Percentiles rank a stretch among this genome's conserved stretches.
Evolutionary conservation across 2,797 vertebrate species (phyloP).

Genomic region (Chrosomus eos): DNA sequence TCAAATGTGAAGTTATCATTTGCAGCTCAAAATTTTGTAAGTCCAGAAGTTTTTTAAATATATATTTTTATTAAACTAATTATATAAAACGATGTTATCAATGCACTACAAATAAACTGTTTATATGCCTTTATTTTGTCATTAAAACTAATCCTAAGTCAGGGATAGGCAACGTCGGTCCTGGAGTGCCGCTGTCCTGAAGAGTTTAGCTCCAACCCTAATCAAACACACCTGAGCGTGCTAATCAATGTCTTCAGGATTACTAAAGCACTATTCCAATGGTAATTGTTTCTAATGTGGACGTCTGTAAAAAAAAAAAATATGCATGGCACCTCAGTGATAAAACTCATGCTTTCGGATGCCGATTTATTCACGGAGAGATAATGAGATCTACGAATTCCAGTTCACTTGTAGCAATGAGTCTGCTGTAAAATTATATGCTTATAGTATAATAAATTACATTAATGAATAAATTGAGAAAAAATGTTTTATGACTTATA

Average conservation of each 20-base stretch:
- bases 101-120: not conserved
- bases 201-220: not conserved
- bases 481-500: no score
- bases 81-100: not conserved
- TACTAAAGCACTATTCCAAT: not conserved
- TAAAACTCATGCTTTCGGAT: not conserved
- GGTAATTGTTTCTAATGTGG: not conserved
- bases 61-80: no score
- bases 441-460: no score
- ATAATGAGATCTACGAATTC: no score
- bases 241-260: not conserved
- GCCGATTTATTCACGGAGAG: not conserved
- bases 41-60: no score
- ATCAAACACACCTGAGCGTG: not conserved
- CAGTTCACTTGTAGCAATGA: no score
- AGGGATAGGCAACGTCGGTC: not conserved
- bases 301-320: not conserved
- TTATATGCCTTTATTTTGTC: not conserved
- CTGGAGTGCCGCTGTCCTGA: not conserved
- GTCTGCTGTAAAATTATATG: no score
- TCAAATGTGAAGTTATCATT: no score
- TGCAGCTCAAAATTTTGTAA: no score
- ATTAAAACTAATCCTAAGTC: not conserved
- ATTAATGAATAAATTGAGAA: no score
- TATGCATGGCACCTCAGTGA: no score